Evolutionary conservation across 2,888 invertebrate species (phyloP), one percentile per base, ranked within the genome.

Genomic region (Cordilura impudica): DNA sequence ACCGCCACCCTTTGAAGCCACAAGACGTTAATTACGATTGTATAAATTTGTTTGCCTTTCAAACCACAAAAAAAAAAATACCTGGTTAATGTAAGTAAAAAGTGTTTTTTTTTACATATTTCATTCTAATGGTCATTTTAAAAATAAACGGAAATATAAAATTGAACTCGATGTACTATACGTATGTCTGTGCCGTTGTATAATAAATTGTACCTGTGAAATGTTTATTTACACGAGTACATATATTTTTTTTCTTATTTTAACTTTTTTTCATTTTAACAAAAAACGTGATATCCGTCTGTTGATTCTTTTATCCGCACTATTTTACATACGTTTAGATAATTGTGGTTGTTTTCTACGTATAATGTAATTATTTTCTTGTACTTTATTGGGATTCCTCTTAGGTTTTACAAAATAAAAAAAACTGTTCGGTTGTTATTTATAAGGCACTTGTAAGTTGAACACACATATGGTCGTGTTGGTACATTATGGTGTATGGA

Each of bases 271-370:
- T n/a, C n/a, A n/a, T n/a, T n/a, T n/a, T n/a, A 65, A 54, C 12
- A 23, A 58, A 56, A 51, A 69, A 75, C 74, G 74, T 75, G 74
- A 75, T 75, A 69, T 75, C 74, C 74, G 74, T 14, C 53, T 23
- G 21, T 60, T 6, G n/a, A 23, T 49, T 35, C n/a, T 54, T 45
- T 47, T 7, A 23, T 61, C 14, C 26, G 7, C 8, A 29, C 4
- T 39, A 39, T 39, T 39, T 39, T 39, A n/a, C 35, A 39, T 39
- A 39, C n/a, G 35, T n/a, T 39, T 39, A 12, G n/a, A 39, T 4
- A 39, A 39, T 39, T 39, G 35, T n/a, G 35, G 35, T 39, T 39
- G 12, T n/a, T 39, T 39, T 39, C 3, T 39, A n/a, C 4, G 12
- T 39, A n/a, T 39, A 74, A 53, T 74, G 45, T 53, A 74, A 74